Conservation (phyloP, 1,140 invertebrate species). For the Magallana angulata region DNA sequence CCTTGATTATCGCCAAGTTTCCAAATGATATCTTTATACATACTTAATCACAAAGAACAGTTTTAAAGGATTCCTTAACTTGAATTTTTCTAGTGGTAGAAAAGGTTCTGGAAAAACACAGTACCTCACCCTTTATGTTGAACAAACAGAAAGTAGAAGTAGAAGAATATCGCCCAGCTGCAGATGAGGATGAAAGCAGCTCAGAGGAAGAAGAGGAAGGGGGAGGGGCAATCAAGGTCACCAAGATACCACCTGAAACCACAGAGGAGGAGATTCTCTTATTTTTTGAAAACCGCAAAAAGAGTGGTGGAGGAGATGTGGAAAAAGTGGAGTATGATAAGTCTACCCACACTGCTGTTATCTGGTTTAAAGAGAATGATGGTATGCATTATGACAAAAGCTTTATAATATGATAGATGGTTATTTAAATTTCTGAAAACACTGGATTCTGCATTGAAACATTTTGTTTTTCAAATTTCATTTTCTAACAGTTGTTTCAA, state of each 20-base stretch:
- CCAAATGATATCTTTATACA: too few species aligned
- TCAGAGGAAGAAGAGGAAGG: slow-evolving; percentile 8
- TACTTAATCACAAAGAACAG: too few species aligned
- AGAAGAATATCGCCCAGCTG: background rate
- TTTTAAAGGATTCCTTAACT: too few species aligned
- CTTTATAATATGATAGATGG: too few species aligned
- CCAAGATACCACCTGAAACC: background rate
- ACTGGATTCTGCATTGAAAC: too few species aligned
- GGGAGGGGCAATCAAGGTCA: slow-evolving; percentile 25
- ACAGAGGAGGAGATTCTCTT: slow-evolving; percentile 52
- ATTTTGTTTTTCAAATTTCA: too few species aligned
- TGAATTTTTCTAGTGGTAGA: background rate
- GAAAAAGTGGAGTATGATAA: slow-evolving; percentile 44
- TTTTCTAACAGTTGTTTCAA: slow-evolving; percentile 31
- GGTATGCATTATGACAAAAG: background rate
- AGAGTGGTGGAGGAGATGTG: slow-evolving; percentile 56
- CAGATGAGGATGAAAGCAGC: background rate
- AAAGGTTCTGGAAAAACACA: background rate
- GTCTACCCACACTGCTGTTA: background rate
- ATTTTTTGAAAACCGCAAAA: slow-evolving; percentile 62
- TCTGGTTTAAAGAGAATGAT: background rate
- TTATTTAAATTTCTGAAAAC: too few species aligned
- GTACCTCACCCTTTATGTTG: background rate
- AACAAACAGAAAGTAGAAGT: slow-evolving; percentile 18
- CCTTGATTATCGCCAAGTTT: too few species aligned